Conservation (phyloP, 2,797 vertebrate species). For the Anniella stebbinsi region DNA sequence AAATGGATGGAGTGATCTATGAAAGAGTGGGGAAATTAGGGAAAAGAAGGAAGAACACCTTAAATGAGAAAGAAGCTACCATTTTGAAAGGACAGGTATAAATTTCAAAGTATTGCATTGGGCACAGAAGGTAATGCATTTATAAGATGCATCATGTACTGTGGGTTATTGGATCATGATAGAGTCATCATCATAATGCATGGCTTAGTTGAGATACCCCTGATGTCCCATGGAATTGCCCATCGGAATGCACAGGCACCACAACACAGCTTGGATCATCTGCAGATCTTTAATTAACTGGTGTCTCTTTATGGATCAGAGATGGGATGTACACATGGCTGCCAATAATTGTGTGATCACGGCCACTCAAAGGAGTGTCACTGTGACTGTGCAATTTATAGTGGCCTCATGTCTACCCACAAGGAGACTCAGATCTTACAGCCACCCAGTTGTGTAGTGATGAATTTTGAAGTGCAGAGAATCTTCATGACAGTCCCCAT, state of each 20-base stretch:
- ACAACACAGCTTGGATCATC: too few species aligned
- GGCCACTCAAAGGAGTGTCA: not conserved
- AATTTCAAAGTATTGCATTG: not conserved
- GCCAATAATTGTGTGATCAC: not conserved
- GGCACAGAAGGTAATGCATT: not conserved
- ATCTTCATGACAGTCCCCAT: too few species aligned
- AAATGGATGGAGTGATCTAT: not conserved
- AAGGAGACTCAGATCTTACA: not conserved
- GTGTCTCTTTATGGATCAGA: not conserved
- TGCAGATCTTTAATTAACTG: not conserved
- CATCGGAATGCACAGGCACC: not conserved
- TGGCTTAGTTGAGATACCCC: not conserved
- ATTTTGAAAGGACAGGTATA: not conserved
- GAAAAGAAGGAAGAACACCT: not conserved
- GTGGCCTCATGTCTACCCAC: not conserved
- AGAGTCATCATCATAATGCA: not conserved
- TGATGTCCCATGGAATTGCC: not conserved
- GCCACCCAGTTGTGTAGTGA: not conserved
- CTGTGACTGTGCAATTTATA: not conserved
- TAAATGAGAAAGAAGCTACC: not conserved
- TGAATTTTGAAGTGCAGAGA: too few species aligned
- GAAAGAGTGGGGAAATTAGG: not conserved
- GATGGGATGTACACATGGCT: not conserved
- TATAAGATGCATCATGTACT: not conserved
- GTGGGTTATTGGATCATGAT: not conserved